phyloP scores from a whole-genome alignment of 1,140 invertebrate genomes.

The Drosophila sp. region DNA sequence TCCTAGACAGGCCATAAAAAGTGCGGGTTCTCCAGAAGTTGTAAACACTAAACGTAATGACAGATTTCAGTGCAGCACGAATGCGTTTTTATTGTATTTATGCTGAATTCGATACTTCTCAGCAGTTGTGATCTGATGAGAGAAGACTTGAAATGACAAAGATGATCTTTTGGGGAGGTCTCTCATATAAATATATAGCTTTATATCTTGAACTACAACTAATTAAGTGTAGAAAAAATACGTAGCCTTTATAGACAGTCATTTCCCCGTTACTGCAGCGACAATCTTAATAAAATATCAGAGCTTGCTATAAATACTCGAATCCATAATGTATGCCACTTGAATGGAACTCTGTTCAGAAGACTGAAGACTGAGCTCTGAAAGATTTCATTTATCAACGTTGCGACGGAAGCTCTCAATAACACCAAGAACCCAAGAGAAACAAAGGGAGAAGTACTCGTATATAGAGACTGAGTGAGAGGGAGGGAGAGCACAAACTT shows the following conservation, averaged over 20 bases:
- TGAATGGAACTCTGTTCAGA: conserved; percentile 44
- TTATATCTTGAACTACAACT: background rate
- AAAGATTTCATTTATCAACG: conserved; percentile 71
- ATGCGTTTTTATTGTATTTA: conserved; percentile 46
- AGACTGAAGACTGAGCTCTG: conserved; percentile 16
- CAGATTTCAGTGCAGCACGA: conserved; percentile 54
- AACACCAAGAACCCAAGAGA: conserved; percentile 23
- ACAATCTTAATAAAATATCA: conserved; percentile 74
- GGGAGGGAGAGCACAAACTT: conserved; percentile 43
- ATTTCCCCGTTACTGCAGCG: background rate
- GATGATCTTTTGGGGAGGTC: conserved; percentile 13
- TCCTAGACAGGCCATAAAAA: conserved; percentile 59
- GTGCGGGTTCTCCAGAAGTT: conserved; percentile 62
- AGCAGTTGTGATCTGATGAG: background rate
- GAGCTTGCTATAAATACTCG: conserved; percentile 64
- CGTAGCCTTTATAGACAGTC: too few relatives aligned
- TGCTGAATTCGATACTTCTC: conserved; percentile 29
- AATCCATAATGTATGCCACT: conserved; percentile 62
- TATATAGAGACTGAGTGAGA: conserved; percentile 9
- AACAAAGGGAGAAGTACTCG: background rate
- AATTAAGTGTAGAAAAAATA: too few relatives aligned
- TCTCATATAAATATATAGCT: background rate
- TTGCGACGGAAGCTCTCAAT: conserved; percentile 64
- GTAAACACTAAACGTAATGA: conserved; percentile 75
- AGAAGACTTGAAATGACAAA: background rate